Conservation (phyloP, 2,888 invertebrate species). For the Adineta ricciae region DNA sequence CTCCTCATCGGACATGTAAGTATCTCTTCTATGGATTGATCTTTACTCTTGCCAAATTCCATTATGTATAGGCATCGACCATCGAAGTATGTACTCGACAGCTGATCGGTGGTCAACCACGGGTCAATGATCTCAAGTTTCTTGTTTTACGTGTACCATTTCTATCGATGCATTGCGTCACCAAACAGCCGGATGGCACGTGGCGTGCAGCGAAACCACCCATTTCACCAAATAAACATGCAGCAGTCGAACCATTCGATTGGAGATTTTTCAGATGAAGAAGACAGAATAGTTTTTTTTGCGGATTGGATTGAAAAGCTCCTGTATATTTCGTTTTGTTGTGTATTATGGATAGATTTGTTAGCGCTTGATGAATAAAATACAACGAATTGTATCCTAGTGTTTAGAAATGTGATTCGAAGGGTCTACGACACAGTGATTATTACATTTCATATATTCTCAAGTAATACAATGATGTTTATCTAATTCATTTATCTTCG, state of each 20-base stretch:
- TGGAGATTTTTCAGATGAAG: neutral
- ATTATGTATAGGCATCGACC: conserved; percentile 64
- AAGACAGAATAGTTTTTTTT: no score
- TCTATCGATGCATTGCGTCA: conserved; percentile 58
- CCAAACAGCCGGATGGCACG: neutral
- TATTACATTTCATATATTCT: no score
- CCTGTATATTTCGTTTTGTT: neutral
- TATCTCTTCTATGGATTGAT: neutral
- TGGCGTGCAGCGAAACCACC: neutral
- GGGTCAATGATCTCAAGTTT: conserved; percentile 62
- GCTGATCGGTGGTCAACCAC: conserved; percentile 60
- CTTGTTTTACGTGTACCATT: conserved; percentile 73
- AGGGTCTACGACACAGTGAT: no score
- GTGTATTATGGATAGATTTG: no score
- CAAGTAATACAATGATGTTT: no score
- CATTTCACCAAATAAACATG: neutral
- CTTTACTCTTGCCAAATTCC: no score
- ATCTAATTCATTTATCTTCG: no score
- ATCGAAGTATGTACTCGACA: conserved; percentile 72
- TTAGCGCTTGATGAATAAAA: no score
- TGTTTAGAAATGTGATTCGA: no score
- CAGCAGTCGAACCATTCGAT: conserved; percentile 14
- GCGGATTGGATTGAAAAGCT: neutral
- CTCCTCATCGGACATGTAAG: conserved; percentile 73
- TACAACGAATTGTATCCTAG: no score